Base-by-base conservation (phyloP, 2,113 vertebrate genomes). In the Lepisosteus osseus region DNA sequence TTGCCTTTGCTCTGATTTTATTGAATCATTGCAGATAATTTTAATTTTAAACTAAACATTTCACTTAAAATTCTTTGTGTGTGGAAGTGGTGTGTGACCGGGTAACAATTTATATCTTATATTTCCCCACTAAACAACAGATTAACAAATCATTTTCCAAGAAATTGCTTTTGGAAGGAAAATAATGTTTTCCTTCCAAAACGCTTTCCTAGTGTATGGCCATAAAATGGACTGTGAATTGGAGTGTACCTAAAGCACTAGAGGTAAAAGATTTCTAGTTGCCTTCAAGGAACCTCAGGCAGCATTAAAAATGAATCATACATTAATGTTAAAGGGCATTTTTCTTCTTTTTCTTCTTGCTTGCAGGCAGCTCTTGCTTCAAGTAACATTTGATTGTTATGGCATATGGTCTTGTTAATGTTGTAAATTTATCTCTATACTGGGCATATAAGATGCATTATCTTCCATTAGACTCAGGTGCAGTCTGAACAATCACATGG, bases 381-480 rank as follows among this genome's bases (percentile, higher is more conserved):
- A 7, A 65, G 62, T 59, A 61, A 40, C 59, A 63, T 51, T 43
- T 63, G 57, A 57, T 57, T 15, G 69, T 63, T 62, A 40, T 57
- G 43, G 69, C 44, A 45, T 43, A 45, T 61, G 61, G 69, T n/a
- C 41, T 43, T 59, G 69, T 63, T 71, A 71, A 62, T 51, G 44
- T 61, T 71, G 69, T 71, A 71, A 70, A 71, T 71, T 47, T 63
- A 71, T 71, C 14, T 59, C 69, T 47, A 41, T 55, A 57, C 69
- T 9, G 56, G 43, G 56, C 57, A 40, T 15, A 17, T 51, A 54
- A 54, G 47, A 71, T 71, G 69, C 69, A 71, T 71, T 71, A 71
- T 71, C 69, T 61, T 51, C 69, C 69, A 71, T 71, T 71, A 71
- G 69, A 71, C 69, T 17, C 61, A 71, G 57, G 69, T 71, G 56